Evolutionary conservation across 2,797 vertebrate species (phyloP), one percentile per base, ranked within the genome.

Genomic region (Hirundo rustica): DNA sequence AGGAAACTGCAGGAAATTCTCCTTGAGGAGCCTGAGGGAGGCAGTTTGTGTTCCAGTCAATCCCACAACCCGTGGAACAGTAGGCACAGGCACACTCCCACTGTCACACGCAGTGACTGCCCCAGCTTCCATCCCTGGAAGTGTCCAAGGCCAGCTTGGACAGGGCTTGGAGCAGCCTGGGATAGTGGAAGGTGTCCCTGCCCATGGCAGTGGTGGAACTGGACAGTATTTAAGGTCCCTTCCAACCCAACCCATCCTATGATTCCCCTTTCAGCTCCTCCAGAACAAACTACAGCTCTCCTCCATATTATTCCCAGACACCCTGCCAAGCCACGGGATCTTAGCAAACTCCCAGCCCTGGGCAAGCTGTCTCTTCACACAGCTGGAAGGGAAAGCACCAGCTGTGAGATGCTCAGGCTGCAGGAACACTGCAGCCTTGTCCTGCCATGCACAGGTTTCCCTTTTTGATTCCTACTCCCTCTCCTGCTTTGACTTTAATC

Each of bases 61-160:
- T 70, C 29, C 67, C 64, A 55, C 3, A 2, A 18, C 4, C 40
- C 8, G 1, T 7, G 27, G 50, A 73, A 10, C 34, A 54, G 29
- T 0, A 25, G 53, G n/a, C 42, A 76, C 13, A 7, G 27, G 16
- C 32, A 60, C 0, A 1, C 16, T 18, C 53, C 11, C 16, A 18
- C 7, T 23, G 4, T 18, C 60, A 50, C n/a, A 26, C 2, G 14
- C 0, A 75, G 47, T 0, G 0, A 47, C 2, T 53, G 32, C 48
- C 58, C 4, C 85, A 48, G 30, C 53, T 67, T 38, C 40, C 57
- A 45, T 16, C 16, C 32, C 78, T 50, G 44, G 7, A 1, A 57
- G 27, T 29, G 62, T 16, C 8, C 77, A 19, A 42, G 34, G 77
- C 25, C 26, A 27, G 36, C 18, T 0, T 57, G 58, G 51, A 58